These are phyloP conservation scores for Ceratoteleas bidentatus DNA, from an alignment of 1,140 invertebrate species.

Conservation along the genomic window DNA sequence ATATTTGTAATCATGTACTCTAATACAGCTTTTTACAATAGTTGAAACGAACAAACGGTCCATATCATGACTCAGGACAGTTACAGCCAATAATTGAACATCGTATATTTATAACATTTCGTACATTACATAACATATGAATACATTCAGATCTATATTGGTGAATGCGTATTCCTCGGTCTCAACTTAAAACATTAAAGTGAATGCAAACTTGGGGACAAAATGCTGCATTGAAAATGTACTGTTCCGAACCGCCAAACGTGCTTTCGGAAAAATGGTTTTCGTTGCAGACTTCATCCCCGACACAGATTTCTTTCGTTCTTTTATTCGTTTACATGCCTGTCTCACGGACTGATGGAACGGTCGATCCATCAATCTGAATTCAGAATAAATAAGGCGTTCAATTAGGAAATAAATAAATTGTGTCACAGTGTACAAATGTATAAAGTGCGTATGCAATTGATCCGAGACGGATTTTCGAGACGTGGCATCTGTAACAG, in stretches of 20 bases:
- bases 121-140: conserved; percentile 65
- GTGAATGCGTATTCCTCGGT: conserved; percentile 48
- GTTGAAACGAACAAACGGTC: conserved; percentile 37
- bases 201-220: conserved; percentile 35
- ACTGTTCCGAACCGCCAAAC: background rate
- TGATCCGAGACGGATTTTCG: conserved; percentile 33
- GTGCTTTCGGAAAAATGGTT: conserved; percentile 11
- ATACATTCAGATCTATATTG: conserved; percentile 64
- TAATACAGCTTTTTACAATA: conserved; percentile 64
- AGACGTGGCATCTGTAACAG: conserved; percentile 33
- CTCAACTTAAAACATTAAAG: conserved; percentile 46
- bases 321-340: conserved; percentile 1
- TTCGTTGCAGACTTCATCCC: conserved; percentile 21
- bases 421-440: conserved; percentile 53
- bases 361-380: conserved; percentile 2
- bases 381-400: conserved; percentile 30
- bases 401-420: conserved; percentile 31
- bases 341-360: conserved; percentile 12
- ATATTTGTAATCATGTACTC: conserved; percentile 56
- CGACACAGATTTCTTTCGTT: background rate
- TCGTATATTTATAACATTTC: conserved; percentile 68
- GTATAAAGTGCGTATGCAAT: conserved; percentile 46
- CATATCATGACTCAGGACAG: conserved; percentile 60
- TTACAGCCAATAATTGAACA: conserved; percentile 70
- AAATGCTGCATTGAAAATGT: conserved; percentile 19